These are phyloP conservation scores for Physeter macrocephalus DNA, from an alignment of 2,113 vertebrate species.

Conservation along the genomic window DNA sequence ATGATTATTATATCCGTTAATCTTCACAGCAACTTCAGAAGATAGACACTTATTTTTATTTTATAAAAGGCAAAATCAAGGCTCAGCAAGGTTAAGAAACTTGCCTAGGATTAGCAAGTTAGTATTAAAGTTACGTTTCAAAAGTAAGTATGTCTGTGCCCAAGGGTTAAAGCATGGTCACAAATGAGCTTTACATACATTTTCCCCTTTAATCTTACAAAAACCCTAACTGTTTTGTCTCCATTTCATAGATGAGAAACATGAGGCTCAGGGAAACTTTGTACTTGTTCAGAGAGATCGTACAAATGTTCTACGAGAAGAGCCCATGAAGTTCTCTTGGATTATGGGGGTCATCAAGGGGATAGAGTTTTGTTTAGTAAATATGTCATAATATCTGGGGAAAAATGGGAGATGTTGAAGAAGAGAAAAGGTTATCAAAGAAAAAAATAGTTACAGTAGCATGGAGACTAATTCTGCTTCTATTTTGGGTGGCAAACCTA, in stretches of 20 bases:
- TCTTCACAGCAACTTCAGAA: not conserved
- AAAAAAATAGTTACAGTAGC: constrained; percentile 35
- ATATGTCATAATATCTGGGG: not conserved
- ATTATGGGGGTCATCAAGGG: not conserved
- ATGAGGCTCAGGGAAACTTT: not conserved
- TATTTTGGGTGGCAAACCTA: constrained; percentile 56
- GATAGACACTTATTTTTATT: not conserved
- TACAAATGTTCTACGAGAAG: not conserved
- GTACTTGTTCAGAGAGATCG: not conserved
- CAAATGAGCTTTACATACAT: not conserved
- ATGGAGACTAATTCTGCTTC: constrained; percentile 37
- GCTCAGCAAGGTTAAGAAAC: not conserved
- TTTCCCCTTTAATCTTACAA: not conserved
- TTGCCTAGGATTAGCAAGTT: not conserved
- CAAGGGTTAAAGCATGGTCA: not conserved
- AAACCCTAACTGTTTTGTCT: not conserved
- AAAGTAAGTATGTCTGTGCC: not conserved
- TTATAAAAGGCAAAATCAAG: not conserved
- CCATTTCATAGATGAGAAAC: not conserved
- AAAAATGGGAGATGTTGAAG: not conserved
- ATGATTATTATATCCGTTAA: not conserved
- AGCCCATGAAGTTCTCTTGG: not conserved
- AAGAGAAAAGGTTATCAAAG: not conserved
- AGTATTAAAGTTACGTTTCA: not conserved
- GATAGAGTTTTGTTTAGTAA: not conserved